Conservation (phyloP, 2,888 invertebrate species). For the Phalera bucephala region DNA sequence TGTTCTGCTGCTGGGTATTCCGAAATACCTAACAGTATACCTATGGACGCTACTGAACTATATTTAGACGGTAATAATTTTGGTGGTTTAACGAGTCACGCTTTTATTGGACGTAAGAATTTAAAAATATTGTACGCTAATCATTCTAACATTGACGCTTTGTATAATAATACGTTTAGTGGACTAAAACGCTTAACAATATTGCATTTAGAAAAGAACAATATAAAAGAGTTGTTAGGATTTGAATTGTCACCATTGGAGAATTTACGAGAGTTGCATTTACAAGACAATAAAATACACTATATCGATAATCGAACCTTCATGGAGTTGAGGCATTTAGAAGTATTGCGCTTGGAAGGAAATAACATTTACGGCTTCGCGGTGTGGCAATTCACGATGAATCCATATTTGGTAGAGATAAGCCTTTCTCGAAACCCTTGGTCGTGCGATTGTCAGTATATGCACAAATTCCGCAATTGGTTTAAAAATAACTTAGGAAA, state of each 20-base stretch:
- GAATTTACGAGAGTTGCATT: constrained; percentile 91
- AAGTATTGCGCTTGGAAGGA: constrained; percentile 92
- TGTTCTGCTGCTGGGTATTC: constrained; percentile 92
- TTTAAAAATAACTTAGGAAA: constrained; percentile 90
- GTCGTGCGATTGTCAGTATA: constrained; percentile 95
- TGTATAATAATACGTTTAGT: constrained; percentile 95
- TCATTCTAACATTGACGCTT: constrained; percentile 92
- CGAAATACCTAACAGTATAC: constrained; percentile 93
- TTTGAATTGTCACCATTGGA: constrained; percentile 92
- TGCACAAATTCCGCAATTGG: constrained; percentile 91
- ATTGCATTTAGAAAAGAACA: constrained; percentile 94
- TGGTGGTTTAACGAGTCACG: constrained; percentile 92
- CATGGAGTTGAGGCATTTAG: constrained; percentile 89
- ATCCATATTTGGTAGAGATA: constrained; percentile 94
- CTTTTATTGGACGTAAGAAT: constrained; percentile 96
- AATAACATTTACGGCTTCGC: constrained; percentile 92
- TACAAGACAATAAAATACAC: constrained; percentile 92
- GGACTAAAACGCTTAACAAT: constrained; percentile 90
- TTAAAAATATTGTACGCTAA: constrained; percentile 94
- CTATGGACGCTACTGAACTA: constrained; percentile 97
- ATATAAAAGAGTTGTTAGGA: constrained; percentile 90
- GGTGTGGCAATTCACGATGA: constrained; percentile 92
- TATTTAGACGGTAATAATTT: constrained; percentile 96
- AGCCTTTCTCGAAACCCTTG: constrained; percentile 93
- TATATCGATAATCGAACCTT: constrained; percentile 94